These are phyloP conservation scores for Phaenicophaeus curvirostris DNA, from an alignment of 2,797 vertebrate genomes.

Conservation along the genomic window DNA sequence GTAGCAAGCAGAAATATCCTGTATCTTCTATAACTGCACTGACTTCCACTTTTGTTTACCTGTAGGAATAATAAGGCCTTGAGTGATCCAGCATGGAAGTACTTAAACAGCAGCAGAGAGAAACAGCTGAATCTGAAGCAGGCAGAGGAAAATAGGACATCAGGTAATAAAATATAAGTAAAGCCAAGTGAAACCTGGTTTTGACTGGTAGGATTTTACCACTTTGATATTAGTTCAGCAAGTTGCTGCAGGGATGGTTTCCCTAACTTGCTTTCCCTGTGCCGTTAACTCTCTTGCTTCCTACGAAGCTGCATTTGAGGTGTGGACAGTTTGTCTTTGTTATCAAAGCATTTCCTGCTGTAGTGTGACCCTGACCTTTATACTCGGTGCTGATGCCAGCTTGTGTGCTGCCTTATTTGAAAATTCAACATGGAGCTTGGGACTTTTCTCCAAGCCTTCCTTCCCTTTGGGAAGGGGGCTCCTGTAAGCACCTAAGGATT, in stretches of 20 bases:
- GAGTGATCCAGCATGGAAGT: conserved; percentile 89
- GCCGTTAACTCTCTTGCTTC: background rate
- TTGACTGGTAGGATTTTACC: background rate
- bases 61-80: conserved; percentile 94
- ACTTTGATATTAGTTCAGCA: background rate
- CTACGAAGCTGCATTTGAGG: background rate
- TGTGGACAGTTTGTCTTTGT: background rate
- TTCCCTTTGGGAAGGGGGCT: background rate
- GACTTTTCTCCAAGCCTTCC: background rate
- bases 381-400: background rate
- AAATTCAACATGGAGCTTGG: background rate
- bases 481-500: background rate
- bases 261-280: background rate
- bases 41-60: background rate
- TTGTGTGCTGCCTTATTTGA: background rate
- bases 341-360: background rate
- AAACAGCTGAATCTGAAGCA: conserved; percentile 90
- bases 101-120: conserved; percentile 90
- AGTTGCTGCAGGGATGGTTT: background rate
- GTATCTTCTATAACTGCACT: background rate
- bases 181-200: background rate
- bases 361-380: background rate
- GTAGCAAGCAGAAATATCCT: background rate
- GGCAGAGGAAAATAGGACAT: conserved; percentile 87
- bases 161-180: conserved; percentile 79